Base-by-base conservation (phyloP, 2,113 vertebrate species). In the Bettongia penicillata region DNA sequence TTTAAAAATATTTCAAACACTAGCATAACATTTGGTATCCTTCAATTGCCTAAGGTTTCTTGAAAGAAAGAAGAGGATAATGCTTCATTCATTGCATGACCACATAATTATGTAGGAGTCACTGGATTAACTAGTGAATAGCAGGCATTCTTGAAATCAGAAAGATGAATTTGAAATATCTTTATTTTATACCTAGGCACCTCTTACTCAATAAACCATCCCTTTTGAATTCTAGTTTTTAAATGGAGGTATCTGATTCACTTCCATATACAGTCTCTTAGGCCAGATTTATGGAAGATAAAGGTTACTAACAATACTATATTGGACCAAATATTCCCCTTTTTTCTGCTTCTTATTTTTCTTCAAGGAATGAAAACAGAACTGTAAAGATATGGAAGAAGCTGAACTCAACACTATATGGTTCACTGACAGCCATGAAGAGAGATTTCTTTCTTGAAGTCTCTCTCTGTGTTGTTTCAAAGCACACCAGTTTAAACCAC, bases 241-340 rank as follows among this genome's bases (percentile, higher is more conserved):
- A 91, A 96, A 51, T 68, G 14, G 9, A 1, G 0, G 0, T 25
- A 92, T 91, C 90, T 92, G n/a, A 22, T 95, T 93, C 50, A 47
- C 19, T 93, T 53, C 91, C 90, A 90, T 91, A 91, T 31, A 9
- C 90, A 53, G 53, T 91, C 19, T 94, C 53, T 96, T 49, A 89
- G 93, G 49, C 92, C 51, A 91, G 77, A 92, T 51, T 84, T 93
- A 91, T 93, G 31, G 47, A 89, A 90, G 14, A 14, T 23, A 93
- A 92, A 68, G 25, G 3, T 91, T 57, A 90, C 31, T 24, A 90
- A 53, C 43, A 89, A 53, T 51, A 89, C 31, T 12, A 23, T 49
- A 84, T 51, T 90, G 28, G 14, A 19, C 19, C 23, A 52, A 28
- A 91, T 11, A 92, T 52, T 61, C 10, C 8, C 0, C 25, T 90